Conservation (phyloP, 2,888 invertebrate species). For the Gymnocheta viridis region DNA sequence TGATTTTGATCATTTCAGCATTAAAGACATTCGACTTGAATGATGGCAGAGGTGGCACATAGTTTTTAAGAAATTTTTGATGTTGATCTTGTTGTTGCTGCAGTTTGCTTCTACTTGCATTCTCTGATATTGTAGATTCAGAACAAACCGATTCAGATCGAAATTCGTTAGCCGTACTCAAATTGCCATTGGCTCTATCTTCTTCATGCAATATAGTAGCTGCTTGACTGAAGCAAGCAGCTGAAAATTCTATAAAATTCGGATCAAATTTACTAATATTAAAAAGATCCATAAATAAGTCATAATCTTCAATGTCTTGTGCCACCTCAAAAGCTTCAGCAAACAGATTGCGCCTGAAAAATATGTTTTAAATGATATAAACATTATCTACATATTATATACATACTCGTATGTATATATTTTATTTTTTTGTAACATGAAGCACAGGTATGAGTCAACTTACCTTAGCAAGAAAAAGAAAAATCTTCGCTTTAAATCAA, state of each 20-base stretch:
- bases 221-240: constrained; percentile 88
- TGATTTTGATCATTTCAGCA: constrained; percentile 81
- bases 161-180: constrained; percentile 74
- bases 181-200: constrained; percentile 73
- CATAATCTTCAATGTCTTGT: constrained; percentile 92
- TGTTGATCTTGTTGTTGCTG: constrained; percentile 71
- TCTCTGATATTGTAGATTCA: constrained; percentile 86
- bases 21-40: constrained; percentile 80
- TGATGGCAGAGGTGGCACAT: constrained; percentile 81
- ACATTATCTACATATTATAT: no score
- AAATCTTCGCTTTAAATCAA: constrained; percentile 92
- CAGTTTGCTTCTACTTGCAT: constrained; percentile 63
- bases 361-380: background rate
- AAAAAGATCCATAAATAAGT: constrained; percentile 92
- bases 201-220: constrained; percentile 80
- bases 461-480: constrained; percentile 93
- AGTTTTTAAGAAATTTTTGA: constrained; percentile 76
- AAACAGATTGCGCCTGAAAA: constrained; percentile 70
- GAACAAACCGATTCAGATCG: constrained; percentile 88
- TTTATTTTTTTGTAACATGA: background rate
- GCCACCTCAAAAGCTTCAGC: constrained; percentile 93
- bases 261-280: constrained; percentile 87
- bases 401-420: background rate
- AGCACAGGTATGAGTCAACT: constrained; percentile 14
- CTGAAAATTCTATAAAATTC: constrained; percentile 85